phyloP scores from a whole-genome alignment of 2,797 vertebrate species.

The Telmatherina bonti region DNA sequence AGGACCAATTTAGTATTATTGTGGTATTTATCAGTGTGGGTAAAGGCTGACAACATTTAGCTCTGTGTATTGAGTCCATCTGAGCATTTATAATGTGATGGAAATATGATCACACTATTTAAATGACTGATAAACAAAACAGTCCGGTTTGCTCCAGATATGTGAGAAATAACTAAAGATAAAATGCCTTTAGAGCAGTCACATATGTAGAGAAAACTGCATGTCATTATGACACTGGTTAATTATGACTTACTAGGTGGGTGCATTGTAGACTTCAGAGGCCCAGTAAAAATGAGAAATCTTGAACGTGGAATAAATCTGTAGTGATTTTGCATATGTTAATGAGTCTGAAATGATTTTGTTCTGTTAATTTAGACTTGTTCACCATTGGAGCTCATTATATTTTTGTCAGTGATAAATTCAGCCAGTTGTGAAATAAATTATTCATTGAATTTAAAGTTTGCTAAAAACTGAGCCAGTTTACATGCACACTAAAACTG shows the following conservation, averaged over 20 bases:
- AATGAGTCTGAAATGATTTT: not conserved
- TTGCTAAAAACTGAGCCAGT: not conserved
- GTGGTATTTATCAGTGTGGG: slow-evolving; percentile 12
- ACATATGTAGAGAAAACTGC: not conserved
- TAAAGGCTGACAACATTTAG: slow-evolving; percentile 16
- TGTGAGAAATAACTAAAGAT: not conserved
- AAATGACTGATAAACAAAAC: not conserved
- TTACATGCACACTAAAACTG: too few relatives aligned
- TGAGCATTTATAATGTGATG: slow-evolving; percentile 4
- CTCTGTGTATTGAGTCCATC: not conserved
- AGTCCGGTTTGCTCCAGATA: not conserved
- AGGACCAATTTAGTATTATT: not conserved
- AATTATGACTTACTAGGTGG: not conserved
- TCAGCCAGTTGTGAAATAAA: not conserved
- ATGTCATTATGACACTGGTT: not conserved
- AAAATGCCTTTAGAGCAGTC: not conserved
- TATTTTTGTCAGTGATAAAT: not conserved
- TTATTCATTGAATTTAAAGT: not conserved
- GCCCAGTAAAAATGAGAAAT: not conserved
- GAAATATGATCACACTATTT: not conserved
- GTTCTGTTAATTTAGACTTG: not conserved
- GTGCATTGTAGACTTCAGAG: not conserved
- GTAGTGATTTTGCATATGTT: not conserved
- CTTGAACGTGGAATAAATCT: not conserved
- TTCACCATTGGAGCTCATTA: not conserved